Evolutionary conservation across 2,797 vertebrate genomes (phyloP), one percentile per base, ranked within the genome.

Genomic region (Argyrosomus regius): DNA sequence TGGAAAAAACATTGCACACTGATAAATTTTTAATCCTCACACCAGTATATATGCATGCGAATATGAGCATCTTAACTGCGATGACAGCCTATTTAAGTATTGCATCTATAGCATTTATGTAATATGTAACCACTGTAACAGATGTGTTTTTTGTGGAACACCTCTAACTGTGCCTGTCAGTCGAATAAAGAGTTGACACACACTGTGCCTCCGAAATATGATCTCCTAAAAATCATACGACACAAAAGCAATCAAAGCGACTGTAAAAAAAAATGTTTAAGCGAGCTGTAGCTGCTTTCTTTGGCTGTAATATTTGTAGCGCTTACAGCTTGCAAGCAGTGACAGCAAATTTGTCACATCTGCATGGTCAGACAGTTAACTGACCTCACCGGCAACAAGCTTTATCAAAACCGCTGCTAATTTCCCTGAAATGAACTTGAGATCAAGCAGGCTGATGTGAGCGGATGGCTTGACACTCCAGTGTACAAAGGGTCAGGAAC

Each of bases 321-420:
- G 31, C 59, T 16, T 39, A 28, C 72, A 66, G 72, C 66, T 72
- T 63, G 62, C n/a, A 39, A 72, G 76, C 57, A 65, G 45, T 72
- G 85, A 65, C 74, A 67, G 82, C 68, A 65, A 41, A 89, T 92
- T 72, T 86, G 70, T 89, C 87, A 87, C 71, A 88, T 92, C 50
- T 78, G 75, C 81, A 75, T 13, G 66, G 58, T 80, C 83, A 82
- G 77, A 80, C 80, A 86, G 77, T 80, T 85, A 89, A 89, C 52
- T 85, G 89, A 93, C 88, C 89, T 90, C 64, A 62, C 54, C 31
- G 83, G 83, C 78, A 87, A 88, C 86, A 79, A 74, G 83, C 89
- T 90, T 86, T 89, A 88, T 91, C 93, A 89, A 92, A 93, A 85
- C 75, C 69, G 62, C 82, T n/a, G 52, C 83, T 94, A 92, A 92